phyloP scores from a whole-genome alignment of 1,140 invertebrate species.

The Neelides sp. region DNA sequence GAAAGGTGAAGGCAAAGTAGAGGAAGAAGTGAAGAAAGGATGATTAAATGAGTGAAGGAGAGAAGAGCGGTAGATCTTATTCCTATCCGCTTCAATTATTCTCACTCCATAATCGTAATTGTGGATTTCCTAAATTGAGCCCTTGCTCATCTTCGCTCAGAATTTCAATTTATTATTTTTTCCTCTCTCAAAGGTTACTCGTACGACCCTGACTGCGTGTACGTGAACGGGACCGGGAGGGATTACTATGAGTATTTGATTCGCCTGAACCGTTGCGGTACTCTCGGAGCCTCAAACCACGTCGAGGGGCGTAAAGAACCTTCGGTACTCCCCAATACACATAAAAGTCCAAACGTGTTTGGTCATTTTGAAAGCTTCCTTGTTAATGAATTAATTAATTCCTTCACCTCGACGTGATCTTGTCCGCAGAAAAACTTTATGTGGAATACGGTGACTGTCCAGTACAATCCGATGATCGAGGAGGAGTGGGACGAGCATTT shows the following conservation, averaged over 20 bases:
- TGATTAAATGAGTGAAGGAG: no score
- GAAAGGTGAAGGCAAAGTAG: no score
- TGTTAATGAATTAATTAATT: slow-evolving; percentile 8
- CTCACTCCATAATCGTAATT: no score
- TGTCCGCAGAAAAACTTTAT: slow-evolving; percentile 69
- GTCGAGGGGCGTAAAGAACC: slow-evolving; percentile 71
- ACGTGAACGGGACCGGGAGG: slow-evolving; percentile 79
- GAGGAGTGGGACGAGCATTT: slow-evolving; percentile 91
- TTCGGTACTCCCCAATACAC: no score
- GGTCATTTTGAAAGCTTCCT: neutral
- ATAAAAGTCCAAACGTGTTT: neutral
- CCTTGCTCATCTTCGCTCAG: no score
- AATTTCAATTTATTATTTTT: neutral
- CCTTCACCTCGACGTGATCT: slow-evolving; percentile 28
- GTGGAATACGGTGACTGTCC: slow-evolving; percentile 91
- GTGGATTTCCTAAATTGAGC: no score
- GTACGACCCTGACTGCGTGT: slow-evolving; percentile 86
- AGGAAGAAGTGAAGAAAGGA: no score
- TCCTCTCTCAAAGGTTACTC: slow-evolving; percentile 59
- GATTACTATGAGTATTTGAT: slow-evolving; percentile 89
- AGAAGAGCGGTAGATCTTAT: no score
- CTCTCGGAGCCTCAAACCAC: slow-evolving; percentile 71
- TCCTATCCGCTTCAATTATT: no score
- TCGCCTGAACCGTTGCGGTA: slow-evolving; percentile 79
- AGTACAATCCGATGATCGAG: slow-evolving; percentile 85